These are phyloP conservation scores for Laterallus jamaicensis DNA, from an alignment of 2,113 vertebrate genomes.

Conservation along the genomic window DNA sequence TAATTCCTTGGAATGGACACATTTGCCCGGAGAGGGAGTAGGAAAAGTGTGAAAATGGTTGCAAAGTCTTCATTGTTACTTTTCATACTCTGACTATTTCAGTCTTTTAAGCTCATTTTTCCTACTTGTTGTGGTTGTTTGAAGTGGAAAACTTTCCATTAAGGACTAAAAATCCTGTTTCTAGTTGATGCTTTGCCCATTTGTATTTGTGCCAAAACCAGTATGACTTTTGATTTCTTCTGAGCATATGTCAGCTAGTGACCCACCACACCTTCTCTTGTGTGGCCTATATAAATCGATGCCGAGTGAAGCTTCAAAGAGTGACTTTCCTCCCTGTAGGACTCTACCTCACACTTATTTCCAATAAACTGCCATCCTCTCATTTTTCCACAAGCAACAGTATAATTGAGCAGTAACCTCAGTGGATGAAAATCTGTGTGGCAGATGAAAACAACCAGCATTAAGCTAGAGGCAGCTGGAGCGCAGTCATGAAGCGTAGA, in stretches of 20 bases:
- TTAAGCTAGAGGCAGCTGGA: background rate
- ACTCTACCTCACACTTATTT: slow-evolving; percentile 29
- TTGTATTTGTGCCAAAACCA: slow-evolving; percentile 16
- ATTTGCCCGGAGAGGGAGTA: background rate
- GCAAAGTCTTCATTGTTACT: background rate
- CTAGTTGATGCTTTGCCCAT: slow-evolving; percentile 17
- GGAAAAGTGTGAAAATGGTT: background rate
- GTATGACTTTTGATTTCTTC: slow-evolving; percentile 26
- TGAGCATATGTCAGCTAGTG: slow-evolving; percentile 41
- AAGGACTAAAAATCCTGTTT: background rate
- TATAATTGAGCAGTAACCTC: slow-evolving; percentile 36
- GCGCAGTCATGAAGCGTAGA: background rate
- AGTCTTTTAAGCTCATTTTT: slow-evolving; percentile 8
- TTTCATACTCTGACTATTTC: background rate
- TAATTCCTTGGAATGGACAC: background rate
- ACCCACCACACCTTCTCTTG: slow-evolving; percentile 45
- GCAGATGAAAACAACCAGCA: slow-evolving; percentile 21
- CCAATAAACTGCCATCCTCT: slow-evolving; percentile 35
- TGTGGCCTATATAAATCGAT: slow-evolving; percentile 13
- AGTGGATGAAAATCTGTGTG: slow-evolving; percentile 16
- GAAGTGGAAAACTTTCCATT: slow-evolving; percentile 51
- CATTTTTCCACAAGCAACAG: slow-evolving; percentile 31
- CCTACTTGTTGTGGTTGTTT: slow-evolving; percentile 28
- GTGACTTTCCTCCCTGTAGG: slow-evolving; percentile 3
- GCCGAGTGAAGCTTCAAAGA: background rate